A percentile compares a stretch with the other conserved stretches of the same genome.
Conservation (phyloP, 2,888 invertebrate genomes). For the Xestoiulus laeticollis region DNA sequence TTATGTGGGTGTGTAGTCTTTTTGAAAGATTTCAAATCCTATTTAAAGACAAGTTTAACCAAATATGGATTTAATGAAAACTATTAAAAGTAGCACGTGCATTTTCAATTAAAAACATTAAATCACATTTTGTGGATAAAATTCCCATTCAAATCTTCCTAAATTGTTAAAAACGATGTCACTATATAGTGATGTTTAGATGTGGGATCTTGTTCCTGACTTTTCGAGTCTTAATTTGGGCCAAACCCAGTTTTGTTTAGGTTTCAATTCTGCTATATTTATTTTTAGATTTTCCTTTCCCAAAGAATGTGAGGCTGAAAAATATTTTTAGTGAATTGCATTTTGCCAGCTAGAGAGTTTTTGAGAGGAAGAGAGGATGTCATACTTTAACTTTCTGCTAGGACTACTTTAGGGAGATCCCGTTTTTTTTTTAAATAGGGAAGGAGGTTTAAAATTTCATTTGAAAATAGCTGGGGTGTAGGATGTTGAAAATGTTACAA, state of each 20-base stretch:
- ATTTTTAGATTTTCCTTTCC: neutral
- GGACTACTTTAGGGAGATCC: too few species aligned
- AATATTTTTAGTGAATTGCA: neutral
- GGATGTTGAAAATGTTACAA: too few species aligned
- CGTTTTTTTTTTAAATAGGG: neutral
- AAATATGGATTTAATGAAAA: neutral
- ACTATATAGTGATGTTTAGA: too few species aligned
- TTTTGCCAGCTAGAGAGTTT: neutral
- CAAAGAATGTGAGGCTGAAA: neutral
- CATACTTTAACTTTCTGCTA: neutral
- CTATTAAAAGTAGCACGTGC: too few species aligned
- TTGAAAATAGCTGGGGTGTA: too few species aligned
- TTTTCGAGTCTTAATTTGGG: neutral
- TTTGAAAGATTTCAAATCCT: neutral
- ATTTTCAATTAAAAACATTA: too few species aligned
- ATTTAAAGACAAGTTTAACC: neutral
- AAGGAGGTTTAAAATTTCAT: neutral
- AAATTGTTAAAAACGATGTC: too few species aligned
- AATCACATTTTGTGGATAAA: too few species aligned
- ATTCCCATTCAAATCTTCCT: too few species aligned
- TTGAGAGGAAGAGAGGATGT: neutral
- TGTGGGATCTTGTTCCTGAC: neutral
- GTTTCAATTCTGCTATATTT: neutral
- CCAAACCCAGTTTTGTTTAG: neutral
- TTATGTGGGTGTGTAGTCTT: neutral